phyloP scores from a whole-genome alignment of 1,140 invertebrate species.

The Bombus confusus region DNA sequence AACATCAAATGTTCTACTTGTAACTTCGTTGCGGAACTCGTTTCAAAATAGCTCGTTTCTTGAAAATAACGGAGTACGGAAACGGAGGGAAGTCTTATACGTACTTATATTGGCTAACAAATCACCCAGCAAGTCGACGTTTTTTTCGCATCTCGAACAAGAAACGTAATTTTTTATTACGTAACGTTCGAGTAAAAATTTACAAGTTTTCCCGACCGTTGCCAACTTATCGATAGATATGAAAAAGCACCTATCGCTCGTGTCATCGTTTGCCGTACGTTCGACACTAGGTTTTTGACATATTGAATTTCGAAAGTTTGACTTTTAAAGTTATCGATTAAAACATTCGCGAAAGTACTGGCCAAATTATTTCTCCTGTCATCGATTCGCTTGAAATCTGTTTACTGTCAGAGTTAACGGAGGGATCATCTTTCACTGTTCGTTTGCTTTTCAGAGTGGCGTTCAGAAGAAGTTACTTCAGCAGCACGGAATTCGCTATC shows the following conservation, averaged over 20 bases:
- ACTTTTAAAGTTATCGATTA: not conserved
- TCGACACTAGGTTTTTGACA: no score
- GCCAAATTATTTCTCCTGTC: not conserved
- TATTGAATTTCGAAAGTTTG: not conserved
- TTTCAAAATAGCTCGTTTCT: not conserved
- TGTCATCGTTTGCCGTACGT: not conserved
- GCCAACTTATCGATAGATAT: not conserved
- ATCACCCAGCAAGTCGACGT: no score
- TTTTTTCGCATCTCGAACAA: no score
- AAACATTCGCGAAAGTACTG: not conserved
- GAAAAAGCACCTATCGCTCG: not conserved
- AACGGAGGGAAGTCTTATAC: not conserved
- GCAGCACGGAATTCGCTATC: conserved; percentile 5
- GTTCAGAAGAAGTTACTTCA: conserved; percentile 45
- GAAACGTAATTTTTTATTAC: not conserved
- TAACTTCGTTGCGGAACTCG: not conserved
- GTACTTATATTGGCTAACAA: not conserved
- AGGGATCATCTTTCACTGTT: conserved; percentile 38
- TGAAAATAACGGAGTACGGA: not conserved
- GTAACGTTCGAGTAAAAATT: not conserved
- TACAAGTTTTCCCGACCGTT: not conserved
- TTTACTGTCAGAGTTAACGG: conserved; percentile 28
- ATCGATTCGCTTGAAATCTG: conserved; percentile 26
- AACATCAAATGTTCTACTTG: not conserved
- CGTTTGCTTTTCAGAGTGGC: conserved; percentile 43